These are phyloP conservation scores for Nomada fabriciana DNA, from an alignment of 2,888 invertebrate species.

Conservation along the genomic window DNA sequence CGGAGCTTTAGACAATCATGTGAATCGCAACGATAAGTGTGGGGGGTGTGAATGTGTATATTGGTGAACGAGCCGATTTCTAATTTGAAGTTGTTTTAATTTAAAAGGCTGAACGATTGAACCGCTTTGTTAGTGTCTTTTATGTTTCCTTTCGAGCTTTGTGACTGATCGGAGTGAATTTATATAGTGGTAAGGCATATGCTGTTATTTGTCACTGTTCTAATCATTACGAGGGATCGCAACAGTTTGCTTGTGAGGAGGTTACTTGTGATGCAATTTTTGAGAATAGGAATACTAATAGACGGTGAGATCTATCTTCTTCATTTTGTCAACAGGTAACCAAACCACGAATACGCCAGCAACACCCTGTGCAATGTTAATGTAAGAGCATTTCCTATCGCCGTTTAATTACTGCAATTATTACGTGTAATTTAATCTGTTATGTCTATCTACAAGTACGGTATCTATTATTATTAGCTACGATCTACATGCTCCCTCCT, in stretches of 20 bases:
- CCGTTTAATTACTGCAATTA: background rate
- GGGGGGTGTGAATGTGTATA: background rate
- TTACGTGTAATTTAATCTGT: background rate
- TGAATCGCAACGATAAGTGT: background rate
- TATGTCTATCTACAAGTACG: slow-evolving; percentile 5
- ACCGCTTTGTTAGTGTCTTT: background rate
- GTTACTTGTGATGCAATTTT: background rate
- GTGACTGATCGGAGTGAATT: background rate
- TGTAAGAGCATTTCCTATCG: background rate
- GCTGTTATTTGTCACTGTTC: background rate
- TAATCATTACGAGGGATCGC: background rate
- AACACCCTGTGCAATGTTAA: background rate
- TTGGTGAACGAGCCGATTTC: background rate
- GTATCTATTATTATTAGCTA: slow-evolving; percentile 24
- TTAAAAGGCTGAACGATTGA: too few relatives aligned
- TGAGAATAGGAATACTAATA: background rate
- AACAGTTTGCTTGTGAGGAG: background rate
- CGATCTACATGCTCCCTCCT: slow-evolving; percentile 13
- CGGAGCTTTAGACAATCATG: background rate
- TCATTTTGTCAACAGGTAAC: background rate
- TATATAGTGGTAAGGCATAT: background rate
- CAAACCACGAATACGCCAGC: background rate
- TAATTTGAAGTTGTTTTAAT: too few relatives aligned
- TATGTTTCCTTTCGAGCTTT: background rate
- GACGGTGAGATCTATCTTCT: too few relatives aligned